These are phyloP conservation scores for Megastigmus dorsalis DNA, from an alignment of 2,888 invertebrate species.

Conservation along the genomic window DNA sequence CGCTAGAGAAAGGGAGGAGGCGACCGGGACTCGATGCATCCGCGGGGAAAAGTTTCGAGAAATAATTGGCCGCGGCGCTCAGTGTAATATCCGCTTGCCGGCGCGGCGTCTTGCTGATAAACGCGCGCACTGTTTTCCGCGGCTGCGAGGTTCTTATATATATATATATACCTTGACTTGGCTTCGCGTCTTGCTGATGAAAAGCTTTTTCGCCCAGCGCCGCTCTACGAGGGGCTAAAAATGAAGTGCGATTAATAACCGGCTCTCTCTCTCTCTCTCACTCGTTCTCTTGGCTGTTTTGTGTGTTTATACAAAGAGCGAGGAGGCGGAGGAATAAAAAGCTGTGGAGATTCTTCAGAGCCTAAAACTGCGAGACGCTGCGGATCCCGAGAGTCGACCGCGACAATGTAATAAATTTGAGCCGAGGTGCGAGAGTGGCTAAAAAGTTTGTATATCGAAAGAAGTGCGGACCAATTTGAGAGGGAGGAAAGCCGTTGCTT, in stretches of 20 bases:
- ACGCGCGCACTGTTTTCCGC: slow-evolving; percentile 18
- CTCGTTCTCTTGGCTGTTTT: neutral
- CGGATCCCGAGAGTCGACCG: no score
- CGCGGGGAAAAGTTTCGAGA: slow-evolving; percentile 14
- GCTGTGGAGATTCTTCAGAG: neutral
- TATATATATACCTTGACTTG: slow-evolving; percentile 1
- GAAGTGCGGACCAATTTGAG: no score
- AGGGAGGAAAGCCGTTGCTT: no score
- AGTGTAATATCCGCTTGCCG: slow-evolving; percentile 24
- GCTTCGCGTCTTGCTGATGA: slow-evolving; percentile 49
- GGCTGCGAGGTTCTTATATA: no score
- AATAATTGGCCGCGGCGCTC: slow-evolving; percentile 47
- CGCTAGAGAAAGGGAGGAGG: no score
- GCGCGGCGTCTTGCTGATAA: no score
- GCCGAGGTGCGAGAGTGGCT: neutral
- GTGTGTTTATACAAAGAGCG: no score
- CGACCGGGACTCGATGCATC: neutral
- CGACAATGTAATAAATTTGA: slow-evolving; percentile 1
- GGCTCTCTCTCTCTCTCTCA: neutral
- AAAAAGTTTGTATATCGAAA: no score
- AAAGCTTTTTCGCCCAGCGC: slow-evolving; percentile 41
- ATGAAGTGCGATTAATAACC: slow-evolving; percentile 53
- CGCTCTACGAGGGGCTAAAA: slow-evolving; percentile 36
- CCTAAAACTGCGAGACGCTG: neutral
- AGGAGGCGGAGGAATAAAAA: neutral